These are phyloP conservation scores for Drosophila pachea DNA, from an alignment of 1,140 invertebrate genomes.

Conservation along the genomic window DNA sequence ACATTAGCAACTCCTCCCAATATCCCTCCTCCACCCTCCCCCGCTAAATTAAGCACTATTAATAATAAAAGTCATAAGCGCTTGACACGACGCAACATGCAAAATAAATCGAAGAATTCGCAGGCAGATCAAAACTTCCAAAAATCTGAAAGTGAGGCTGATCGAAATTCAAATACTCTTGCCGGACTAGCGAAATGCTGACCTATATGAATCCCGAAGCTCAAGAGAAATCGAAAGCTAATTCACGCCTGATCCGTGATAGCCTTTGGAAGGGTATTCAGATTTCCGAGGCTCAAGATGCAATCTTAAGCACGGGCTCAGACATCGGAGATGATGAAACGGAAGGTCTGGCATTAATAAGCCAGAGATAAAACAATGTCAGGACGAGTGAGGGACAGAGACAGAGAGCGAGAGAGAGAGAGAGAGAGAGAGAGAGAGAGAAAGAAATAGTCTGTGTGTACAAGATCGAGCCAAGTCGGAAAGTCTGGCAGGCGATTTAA, in stretches of 20 bases:
- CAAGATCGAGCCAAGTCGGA: slow-evolving; percentile 6
- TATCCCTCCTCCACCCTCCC: too few species aligned
- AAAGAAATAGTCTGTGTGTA: too few species aligned
- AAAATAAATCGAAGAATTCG: not conserved
- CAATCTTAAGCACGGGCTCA: slow-evolving; percentile 37
- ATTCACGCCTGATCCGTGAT: too few species aligned
- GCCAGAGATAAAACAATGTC: slow-evolving; percentile 35
- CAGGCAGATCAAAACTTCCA: not conserved
- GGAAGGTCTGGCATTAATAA: slow-evolving; percentile 55
- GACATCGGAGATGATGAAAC: slow-evolving; percentile 13
- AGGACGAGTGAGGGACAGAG: not conserved
- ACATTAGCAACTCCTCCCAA: not conserved
- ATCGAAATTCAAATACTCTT: too few species aligned
- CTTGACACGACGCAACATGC: slow-evolving; percentile 8
- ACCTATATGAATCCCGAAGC: not conserved
- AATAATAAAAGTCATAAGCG: slow-evolving; percentile 28
- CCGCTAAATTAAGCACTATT: slow-evolving; percentile 37
- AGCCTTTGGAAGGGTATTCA: not conserved
- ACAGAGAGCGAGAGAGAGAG: slow-evolving; percentile 1
- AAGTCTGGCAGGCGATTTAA: slow-evolving; percentile 1
- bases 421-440: not conserved
- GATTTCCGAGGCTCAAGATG: slow-evolving; percentile 25
- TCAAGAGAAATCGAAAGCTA: not conserved
- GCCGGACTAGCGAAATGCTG: too few species aligned
- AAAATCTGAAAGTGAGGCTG: not conserved